A percentile compares a stretch with the other conserved stretches of the same genome.
These are phyloP conservation scores for Trichechus manatus DNA, from an alignment of 2,113 vertebrate species.

Conservation along the genomic window DNA sequence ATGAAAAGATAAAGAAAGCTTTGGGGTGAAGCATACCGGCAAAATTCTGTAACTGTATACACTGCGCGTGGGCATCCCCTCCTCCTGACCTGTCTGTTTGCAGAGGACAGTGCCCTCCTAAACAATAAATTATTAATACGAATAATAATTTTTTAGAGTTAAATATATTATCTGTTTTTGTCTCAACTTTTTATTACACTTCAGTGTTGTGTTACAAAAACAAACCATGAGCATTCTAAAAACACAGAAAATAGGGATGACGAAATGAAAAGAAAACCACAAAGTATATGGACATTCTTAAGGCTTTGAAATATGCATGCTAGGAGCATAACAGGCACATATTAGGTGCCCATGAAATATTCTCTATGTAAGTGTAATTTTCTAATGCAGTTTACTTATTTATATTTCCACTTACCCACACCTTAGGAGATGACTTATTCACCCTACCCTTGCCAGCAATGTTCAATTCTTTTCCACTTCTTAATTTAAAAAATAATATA, in stretches of 20 bases:
- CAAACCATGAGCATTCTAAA: neutral
- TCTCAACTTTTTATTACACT: neutral
- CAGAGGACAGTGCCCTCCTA: neutral
- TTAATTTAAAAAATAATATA: neutral
- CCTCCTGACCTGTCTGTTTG: neutral
- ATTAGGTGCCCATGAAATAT: conserved; percentile 14
- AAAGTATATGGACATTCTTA: neutral
- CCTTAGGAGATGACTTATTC: neutral
- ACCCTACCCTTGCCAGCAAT: neutral
- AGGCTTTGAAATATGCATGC: neutral
- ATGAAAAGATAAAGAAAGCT: neutral
- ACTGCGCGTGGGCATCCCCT: neutral
- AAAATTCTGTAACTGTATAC: neutral
- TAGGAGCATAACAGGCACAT: neutral
- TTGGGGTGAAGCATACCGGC: neutral
- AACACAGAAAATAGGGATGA: neutral
- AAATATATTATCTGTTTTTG: neutral
- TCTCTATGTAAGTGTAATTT: neutral
- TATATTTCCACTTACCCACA: neutral
- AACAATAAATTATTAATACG: neutral
- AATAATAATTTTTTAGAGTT: neutral
- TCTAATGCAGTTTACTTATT: neutral
- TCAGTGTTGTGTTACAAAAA: conserved; percentile 11
- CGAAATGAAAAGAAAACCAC: neutral
- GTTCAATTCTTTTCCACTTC: neutral